A percentile compares a stretch with the other conserved stretches of the same genome.
These are phyloP conservation scores for Elymnias hypermnestra DNA, from an alignment of 1,140 invertebrate species.

Conservation along the genomic window DNA sequence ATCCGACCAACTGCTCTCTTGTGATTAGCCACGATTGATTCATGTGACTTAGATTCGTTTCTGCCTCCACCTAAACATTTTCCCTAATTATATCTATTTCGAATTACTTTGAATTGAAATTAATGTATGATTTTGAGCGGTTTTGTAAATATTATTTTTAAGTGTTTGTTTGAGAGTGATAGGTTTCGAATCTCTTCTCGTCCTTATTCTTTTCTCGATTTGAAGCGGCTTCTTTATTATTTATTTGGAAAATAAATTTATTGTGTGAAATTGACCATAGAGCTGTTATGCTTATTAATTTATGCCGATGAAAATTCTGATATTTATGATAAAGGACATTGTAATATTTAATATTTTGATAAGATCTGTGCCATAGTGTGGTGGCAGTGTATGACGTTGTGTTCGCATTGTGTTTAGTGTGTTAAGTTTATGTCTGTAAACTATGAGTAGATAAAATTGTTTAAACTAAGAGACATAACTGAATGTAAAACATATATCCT, in stretches of 20 bases:
- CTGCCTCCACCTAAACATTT: constrained; percentile 45
- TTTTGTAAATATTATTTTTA: constrained; percentile 73
- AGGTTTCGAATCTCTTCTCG: constrained; percentile 70
- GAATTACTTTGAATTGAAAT: constrained; percentile 43
- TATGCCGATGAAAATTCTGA: constrained; percentile 4
- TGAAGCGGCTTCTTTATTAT: constrained; percentile 30
- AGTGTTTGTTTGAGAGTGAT: constrained; percentile 68
- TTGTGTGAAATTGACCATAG: background rate
- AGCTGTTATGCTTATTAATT: background rate
- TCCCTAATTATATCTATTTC: constrained; percentile 44
- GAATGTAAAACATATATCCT: constrained; percentile 40
- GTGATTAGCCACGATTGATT: constrained; percentile 59
- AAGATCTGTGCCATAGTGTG: constrained; percentile 72
- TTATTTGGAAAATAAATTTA: constrained; percentile 4
- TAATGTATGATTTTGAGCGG: constrained; percentile 63
- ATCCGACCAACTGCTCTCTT: constrained; percentile 70
- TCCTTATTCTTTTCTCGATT: constrained; percentile 33
- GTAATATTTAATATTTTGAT: constrained; percentile 52
- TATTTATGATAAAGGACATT: constrained; percentile 41
- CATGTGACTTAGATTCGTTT: constrained; percentile 47
- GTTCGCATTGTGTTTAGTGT: constrained; percentile 59
- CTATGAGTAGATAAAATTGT: constrained; percentile 57
- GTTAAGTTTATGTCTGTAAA: constrained; percentile 66
- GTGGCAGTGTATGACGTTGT: constrained; percentile 61
- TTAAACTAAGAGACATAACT: constrained; percentile 53